phyloP scores from a whole-genome alignment of 2,797 vertebrate species.

The Hippopotamyrus pictus region DNA sequence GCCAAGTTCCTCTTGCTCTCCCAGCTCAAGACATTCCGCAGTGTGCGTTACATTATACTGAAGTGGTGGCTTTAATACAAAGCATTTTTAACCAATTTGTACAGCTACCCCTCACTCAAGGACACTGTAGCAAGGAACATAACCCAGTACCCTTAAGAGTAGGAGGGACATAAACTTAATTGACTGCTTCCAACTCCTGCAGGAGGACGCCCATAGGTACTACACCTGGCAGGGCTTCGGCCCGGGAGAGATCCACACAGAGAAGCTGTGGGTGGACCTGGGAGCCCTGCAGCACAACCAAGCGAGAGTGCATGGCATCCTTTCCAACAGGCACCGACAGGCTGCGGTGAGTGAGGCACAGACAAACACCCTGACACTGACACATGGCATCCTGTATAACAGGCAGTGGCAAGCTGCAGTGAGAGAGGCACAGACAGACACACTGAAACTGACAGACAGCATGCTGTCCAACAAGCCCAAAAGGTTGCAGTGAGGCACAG shows the following conservation, averaged over 20 bases:
- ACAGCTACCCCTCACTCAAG: not conserved
- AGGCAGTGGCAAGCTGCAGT: too few species aligned
- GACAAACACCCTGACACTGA: not conserved
- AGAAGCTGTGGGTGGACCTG: slow-evolving; percentile 77
- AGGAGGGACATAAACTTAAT: not conserved
- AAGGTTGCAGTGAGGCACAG: too few species aligned
- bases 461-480: too few species aligned
- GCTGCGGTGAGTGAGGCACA: slow-evolving; percentile 73
- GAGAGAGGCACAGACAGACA: too few species aligned
- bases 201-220: slow-evolving; percentile 84
- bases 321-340: slow-evolving; percentile 84
- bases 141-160: not conserved
- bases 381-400: too few species aligned
- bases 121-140: not conserved
- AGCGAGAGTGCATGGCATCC: slow-evolving; percentile 76
- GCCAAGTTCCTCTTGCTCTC: not conserved
- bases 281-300: slow-evolving; percentile 63
- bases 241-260: slow-evolving; percentile 58
- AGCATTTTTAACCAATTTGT: not conserved
- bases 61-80: not conserved
- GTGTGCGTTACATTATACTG: not conserved
- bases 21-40: not conserved
- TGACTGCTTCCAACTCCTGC: not conserved
- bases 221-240: slow-evolving; percentile 77
- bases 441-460: too few species aligned